A percentile compares a stretch with the other conserved stretches of the same genome.
Evolutionary conservation across 2,113 vertebrate genomes (phyloP).

Genomic region (Larimichthys crocea): DNA sequence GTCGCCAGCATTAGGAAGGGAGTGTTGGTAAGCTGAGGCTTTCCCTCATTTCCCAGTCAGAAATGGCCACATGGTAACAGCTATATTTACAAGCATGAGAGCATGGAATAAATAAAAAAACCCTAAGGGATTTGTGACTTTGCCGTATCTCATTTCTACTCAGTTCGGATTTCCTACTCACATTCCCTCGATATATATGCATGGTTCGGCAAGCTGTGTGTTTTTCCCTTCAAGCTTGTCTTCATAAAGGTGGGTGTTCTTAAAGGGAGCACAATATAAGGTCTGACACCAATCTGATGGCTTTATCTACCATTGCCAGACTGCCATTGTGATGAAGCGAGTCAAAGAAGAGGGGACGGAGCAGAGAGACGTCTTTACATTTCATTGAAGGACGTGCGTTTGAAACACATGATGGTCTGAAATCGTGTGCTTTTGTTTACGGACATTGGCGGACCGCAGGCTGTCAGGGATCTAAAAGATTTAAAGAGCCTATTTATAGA

Average conservation of each 20-base stretch:
- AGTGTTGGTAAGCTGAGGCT: slow-evolving; percentile 34
- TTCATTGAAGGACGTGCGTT: slow-evolving; percentile 16
- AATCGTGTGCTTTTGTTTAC: slow-evolving; percentile 50
- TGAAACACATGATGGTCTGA: slow-evolving; percentile 34
- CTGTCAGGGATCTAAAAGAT: slow-evolving; percentile 56
- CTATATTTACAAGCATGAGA: slow-evolving; percentile 66
- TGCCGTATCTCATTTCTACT: slow-evolving; percentile 26
- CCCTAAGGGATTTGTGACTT: slow-evolving; percentile 35
- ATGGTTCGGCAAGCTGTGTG: background rate
- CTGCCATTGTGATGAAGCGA: slow-evolving; percentile 48
- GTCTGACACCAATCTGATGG: slow-evolving; percentile 38
- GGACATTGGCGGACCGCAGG: slow-evolving; percentile 22
- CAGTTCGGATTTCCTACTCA: slow-evolving; percentile 39
- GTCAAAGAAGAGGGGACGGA: slow-evolving; percentile 3
- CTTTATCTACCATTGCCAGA: slow-evolving; percentile 37
- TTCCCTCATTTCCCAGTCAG: slow-evolving; percentile 47
- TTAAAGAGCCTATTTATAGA: slow-evolving; percentile 69
- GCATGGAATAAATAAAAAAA: slow-evolving; percentile 53
- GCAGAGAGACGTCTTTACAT: slow-evolving; percentile 10
- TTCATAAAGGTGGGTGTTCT: slow-evolving; percentile 11
- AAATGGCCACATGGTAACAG: slow-evolving; percentile 31
- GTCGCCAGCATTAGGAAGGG: slow-evolving; percentile 35
- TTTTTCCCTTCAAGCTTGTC: slow-evolving; percentile 26
- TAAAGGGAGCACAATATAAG: slow-evolving; percentile 28
- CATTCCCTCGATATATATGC: slow-evolving; percentile 27